These are phyloP conservation scores for Lithobates sylvaticus DNA, from an alignment of 2,797 vertebrate genomes.

Conservation along the genomic window DNA sequence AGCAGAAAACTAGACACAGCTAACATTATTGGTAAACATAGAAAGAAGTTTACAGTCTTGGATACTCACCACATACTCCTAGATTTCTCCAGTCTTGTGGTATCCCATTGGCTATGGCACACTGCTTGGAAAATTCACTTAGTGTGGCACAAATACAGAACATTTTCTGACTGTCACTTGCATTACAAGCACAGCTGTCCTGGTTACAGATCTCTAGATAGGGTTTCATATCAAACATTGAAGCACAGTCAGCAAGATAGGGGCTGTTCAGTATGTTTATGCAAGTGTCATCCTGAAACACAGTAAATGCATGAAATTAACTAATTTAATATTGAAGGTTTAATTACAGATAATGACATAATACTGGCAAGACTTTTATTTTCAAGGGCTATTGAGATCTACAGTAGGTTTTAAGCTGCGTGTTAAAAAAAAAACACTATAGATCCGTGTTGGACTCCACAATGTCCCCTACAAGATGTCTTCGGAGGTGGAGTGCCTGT, in stretches of 20 bases:
- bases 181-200: slow-evolving; percentile 74
- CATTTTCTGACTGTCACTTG: neutral
- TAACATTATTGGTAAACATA: too few relatives aligned
- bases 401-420: too few relatives aligned
- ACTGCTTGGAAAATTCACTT: slow-evolving; percentile 83
- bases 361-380: too few relatives aligned
- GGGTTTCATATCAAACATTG: slow-evolving; percentile 70
- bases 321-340: too few relatives aligned
- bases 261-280: neutral
- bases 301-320: neutral
- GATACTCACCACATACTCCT: slow-evolving; percentile 79
- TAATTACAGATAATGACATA: too few relatives aligned
- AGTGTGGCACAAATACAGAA: slow-evolving; percentile 82
- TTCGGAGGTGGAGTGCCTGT: too few relatives aligned
- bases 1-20: too few relatives aligned
- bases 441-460: too few relatives aligned
- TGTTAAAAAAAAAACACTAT: too few relatives aligned
- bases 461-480: too few relatives aligned
- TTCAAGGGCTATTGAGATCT: too few relatives aligned
- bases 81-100: slow-evolving; percentile 79
- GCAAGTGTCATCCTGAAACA: slow-evolving; percentile 17
- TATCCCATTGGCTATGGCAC: slow-evolving; percentile 78
- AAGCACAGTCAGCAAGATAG: slow-evolving; percentile 64
- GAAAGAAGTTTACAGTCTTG: neutral
- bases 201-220: slow-evolving; percentile 76